Evolutionary conservation across 2,113 vertebrate species (phyloP).

Genomic region (Patagioenas fasciata): DNA sequence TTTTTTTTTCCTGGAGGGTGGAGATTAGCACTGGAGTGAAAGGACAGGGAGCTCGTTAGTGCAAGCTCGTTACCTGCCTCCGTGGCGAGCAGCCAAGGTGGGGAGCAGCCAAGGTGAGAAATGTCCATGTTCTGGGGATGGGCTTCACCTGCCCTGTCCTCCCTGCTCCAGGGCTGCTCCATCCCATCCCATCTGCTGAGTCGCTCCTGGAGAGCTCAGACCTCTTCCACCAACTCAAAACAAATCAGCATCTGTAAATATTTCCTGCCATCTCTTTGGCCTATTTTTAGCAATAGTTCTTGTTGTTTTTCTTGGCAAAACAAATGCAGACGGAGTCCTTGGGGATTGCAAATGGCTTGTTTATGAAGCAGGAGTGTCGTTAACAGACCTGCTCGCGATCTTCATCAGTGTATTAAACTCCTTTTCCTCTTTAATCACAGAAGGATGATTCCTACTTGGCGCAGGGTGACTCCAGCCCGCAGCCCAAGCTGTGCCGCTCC

Average conservation of each 20-base stretch:
- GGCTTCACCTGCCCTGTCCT: neutral
- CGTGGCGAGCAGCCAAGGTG: neutral
- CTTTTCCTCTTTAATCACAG: slow-evolving; percentile 40
- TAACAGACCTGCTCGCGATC: neutral
- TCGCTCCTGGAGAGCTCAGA: neutral
- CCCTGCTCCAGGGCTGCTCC: neutral
- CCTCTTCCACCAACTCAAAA: neutral
- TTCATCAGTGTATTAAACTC: neutral
- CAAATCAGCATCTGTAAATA: neutral
- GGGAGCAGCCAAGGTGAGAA: slow-evolving; percentile 17
- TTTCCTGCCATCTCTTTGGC: neutral
- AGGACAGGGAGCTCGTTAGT: slow-evolving; percentile 45
- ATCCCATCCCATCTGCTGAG: neutral
- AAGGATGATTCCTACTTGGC: neutral
- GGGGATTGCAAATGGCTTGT: neutral
- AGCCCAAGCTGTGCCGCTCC: slow-evolving; percentile 43
- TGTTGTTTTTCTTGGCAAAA: neutral
- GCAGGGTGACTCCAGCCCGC: neutral
- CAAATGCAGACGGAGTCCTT: neutral
- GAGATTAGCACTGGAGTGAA: slow-evolving; percentile 34
- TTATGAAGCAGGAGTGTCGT: neutral
- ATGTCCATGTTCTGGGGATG: neutral
- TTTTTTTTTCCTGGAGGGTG: neutral
- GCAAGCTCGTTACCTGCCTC: slow-evolving; percentile 12
- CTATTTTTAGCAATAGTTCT: neutral